Evolutionary conservation across 1,140 invertebrate genomes (phyloP).

Genomic region (Caenorhabditis briggsae): DNA sequence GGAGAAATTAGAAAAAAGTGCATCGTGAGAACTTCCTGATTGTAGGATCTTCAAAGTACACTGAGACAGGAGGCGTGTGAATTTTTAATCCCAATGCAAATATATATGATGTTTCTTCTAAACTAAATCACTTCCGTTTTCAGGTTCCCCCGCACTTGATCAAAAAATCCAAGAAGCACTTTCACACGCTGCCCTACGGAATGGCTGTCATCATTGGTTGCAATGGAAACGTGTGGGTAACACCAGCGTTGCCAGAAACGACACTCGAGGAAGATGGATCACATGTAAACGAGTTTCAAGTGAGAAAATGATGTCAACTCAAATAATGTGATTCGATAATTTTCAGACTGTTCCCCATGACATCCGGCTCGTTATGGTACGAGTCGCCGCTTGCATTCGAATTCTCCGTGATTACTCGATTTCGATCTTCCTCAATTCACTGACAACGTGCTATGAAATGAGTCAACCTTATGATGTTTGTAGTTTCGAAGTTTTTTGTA

Average conservation of each 20-base stretch:
- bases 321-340: constrained; percentile 40
- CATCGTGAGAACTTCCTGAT: no score
- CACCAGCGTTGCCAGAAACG: constrained; percentile 82
- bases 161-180: constrained; percentile 93
- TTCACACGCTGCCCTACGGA: constrained; percentile 91
- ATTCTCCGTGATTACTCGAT: constrained; percentile 88
- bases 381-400: constrained; percentile 90
- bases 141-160: constrained; percentile 90
- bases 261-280: constrained; percentile 81
- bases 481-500: neutral
- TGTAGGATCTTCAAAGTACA: no score
- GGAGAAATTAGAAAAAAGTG: no score
- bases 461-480: constrained; percentile 40
- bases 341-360: constrained; percentile 83
- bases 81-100: no score
- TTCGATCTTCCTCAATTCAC: constrained; percentile 82
- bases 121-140: neutral
- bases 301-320: constrained; percentile 1
- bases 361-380: constrained; percentile 87
- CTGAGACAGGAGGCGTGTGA: no score
- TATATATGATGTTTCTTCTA: neutral
- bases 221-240: constrained; percentile 97
- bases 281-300: constrained; percentile 43
- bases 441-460: constrained; percentile 43
- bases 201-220: constrained; percentile 89